Base-by-base conservation (phyloP, 1,140 invertebrate species). In the Triops cancriformis region DNA sequence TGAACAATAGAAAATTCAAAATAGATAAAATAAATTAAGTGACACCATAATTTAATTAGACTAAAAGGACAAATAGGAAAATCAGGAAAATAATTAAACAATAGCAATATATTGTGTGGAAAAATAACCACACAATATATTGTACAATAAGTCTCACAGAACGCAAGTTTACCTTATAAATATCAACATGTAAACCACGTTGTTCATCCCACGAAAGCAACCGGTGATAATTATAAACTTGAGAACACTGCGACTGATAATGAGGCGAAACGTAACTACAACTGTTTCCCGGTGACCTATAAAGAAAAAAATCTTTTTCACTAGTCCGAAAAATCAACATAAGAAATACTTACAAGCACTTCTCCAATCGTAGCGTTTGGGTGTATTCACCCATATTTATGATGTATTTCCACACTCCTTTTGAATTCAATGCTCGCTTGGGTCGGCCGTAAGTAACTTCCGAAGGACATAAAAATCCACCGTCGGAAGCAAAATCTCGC, bases 171-270 rank as follows among this genome's bases (percentile, higher is more conserved):
- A 90, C 89, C 87, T 94, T 94, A 82, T 94, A 94, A 64, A 94
- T 92, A 82, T 95, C 93, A 88, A 94, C 93, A 80, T 94, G 93
- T 1, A 95, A 86, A 9, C 93, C 93, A 31, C 90, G 87, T 42
- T 90, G 89, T 72, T 91, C 89, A 82, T 94, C 92, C 92, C 93
- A 95, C 0, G 92, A 93, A 0, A 95, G 81, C 6, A 95, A 85
- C n/a, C 93, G 87, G 82, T 95, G 93, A 81, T 94, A 94, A 82
- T 94, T 94, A 83, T 93, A 93, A 0, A 95, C 89, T 87, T 95
- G 93, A 2, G 89, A 87, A 82, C 93, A 95, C 75, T 91, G 90
- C 0, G 93, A 94, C 77, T 91, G 89, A 82, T 93, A 92, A 78
- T 92, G 92, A 72, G 91, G 91, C 0, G 91, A 90, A 26, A 94